Evolutionary conservation across 2,797 vertebrate genomes (phyloP).

Genomic region (Rachycentron canadum): DNA sequence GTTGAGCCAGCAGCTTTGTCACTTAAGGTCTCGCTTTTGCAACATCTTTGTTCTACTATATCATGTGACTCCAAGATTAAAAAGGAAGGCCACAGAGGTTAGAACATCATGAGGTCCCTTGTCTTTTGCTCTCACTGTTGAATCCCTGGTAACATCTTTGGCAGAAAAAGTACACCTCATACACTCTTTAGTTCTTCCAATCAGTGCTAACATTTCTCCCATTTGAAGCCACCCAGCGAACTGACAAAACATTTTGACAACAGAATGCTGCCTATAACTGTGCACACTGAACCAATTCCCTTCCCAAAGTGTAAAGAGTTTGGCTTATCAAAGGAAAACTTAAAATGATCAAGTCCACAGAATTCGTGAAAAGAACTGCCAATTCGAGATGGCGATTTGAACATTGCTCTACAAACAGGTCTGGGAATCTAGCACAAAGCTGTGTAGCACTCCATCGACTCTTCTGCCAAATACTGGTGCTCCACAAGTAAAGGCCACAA

Average conservation of each 20-base stretch:
- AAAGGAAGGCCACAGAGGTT: slow-evolving; percentile 11
- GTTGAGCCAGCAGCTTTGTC: background rate
- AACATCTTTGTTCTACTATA: background rate
- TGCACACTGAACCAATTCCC: background rate
- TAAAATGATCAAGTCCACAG: slow-evolving; percentile 6
- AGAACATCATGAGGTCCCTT: slow-evolving; percentile 19
- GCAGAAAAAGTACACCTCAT: slow-evolving; percentile 18
- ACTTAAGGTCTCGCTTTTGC: slow-evolving; percentile 18
- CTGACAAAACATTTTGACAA: background rate
- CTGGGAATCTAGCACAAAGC: background rate
- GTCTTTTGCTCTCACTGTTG: slow-evolving; percentile 24
- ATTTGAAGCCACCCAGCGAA: slow-evolving; percentile 9
- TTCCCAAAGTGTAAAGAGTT: background rate
- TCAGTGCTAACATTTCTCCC: background rate
- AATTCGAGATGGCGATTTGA: background rate
- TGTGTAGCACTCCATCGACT: slow-evolving; percentile 18
- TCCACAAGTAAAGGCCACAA: slow-evolving; percentile 20
- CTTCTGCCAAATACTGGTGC: slow-evolving; percentile 15
- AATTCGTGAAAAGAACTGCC: slow-evolving; percentile 12
- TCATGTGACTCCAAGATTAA: slow-evolving; percentile 17
- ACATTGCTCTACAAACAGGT: slow-evolving; percentile 24
- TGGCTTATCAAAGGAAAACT: background rate
- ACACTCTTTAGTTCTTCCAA: slow-evolving; percentile 14
- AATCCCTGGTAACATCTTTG: slow-evolving; percentile 10
- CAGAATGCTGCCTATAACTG: background rate